Conservation (phyloP, 2,888 invertebrate genomes). For the Tipula helvola region DNA sequence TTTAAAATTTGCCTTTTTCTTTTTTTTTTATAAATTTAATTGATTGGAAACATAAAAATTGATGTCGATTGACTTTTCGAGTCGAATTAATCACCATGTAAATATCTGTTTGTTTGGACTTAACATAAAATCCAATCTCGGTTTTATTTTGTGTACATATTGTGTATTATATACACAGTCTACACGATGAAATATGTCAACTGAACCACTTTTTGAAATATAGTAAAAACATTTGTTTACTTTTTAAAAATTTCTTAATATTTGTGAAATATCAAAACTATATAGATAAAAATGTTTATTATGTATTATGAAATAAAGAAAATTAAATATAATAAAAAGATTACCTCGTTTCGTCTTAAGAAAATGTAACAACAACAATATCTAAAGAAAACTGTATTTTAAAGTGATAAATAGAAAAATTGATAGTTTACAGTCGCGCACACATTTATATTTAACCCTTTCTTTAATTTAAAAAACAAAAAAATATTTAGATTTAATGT, state of each 20-base stretch:
- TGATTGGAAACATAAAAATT: neutral
- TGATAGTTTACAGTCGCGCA: neutral
- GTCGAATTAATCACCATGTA: neutral
- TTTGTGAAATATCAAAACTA: neutral
- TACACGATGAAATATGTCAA: neutral
- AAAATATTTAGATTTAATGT: neutral
- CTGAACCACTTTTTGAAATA: neutral
- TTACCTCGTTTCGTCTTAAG: neutral
- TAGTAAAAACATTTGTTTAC: neutral
- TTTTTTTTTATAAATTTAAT: neutral
- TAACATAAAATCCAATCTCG: neutral
- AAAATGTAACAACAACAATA: neutral
- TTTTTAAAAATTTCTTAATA: neutral
- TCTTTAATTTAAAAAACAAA: neutral
- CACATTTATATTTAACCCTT: neutral
- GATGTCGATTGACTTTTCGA: neutral
- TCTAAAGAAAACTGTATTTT: neutral
- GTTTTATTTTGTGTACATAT: neutral
- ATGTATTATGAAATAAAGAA: neutral
- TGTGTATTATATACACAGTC: neutral
- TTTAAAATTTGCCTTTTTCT: neutral
- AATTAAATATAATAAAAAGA: neutral
- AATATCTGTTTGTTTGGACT: neutral
- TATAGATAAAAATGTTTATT: neutral
- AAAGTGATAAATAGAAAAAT: neutral